Evolutionary conservation across 2,888 invertebrate genomes (phyloP).

Genomic region (Caenorhabditis sulstoni): DNA sequence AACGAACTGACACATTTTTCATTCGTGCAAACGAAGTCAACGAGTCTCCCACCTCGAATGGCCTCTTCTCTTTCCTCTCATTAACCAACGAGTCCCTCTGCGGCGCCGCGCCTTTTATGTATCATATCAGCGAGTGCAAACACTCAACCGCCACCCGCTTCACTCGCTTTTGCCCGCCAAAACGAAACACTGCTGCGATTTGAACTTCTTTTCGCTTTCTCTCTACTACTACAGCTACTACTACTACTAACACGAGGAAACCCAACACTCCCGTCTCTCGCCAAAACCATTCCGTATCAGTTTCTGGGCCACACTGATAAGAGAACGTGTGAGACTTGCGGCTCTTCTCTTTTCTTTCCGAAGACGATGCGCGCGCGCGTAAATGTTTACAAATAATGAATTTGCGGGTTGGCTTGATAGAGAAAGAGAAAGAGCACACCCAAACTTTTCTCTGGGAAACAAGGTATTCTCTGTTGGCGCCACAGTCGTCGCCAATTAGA

Average conservation of each 20-base stretch:
- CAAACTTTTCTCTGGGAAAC: not conserved
- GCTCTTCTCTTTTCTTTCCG: conserved; percentile 10
- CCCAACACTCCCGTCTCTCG: too few relatives aligned
- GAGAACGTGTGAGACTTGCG: conserved; percentile 2
- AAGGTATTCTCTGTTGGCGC: not conserved
- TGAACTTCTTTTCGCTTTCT: not conserved
- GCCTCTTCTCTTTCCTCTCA: conserved; percentile 18
- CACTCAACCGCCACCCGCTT: not conserved
- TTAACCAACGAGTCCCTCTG: conserved; percentile 18
- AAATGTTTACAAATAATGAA: conserved; percentile 39
- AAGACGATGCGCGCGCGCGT: conserved; percentile 6
- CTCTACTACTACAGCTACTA: not conserved
- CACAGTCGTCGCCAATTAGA: conserved; percentile 34
- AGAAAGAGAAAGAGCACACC: too few relatives aligned
- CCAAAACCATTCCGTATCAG: conserved; percentile 1
- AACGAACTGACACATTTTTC: conserved; percentile 2
- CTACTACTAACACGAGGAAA: too few relatives aligned
- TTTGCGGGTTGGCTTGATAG: not conserved
- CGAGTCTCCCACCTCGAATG: conserved; percentile 18
- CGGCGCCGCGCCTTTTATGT: conserved; percentile 50
- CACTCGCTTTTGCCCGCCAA: conserved; percentile 24
- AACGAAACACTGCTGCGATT: conserved; percentile 14
- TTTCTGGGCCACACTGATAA: conserved; percentile 1
- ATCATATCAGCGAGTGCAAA: conserved; percentile 54
- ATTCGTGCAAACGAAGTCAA: too few relatives aligned